phyloP scores from a whole-genome alignment of 2,797 vertebrate species.

The Sphaeramia orbicularis region DNA sequence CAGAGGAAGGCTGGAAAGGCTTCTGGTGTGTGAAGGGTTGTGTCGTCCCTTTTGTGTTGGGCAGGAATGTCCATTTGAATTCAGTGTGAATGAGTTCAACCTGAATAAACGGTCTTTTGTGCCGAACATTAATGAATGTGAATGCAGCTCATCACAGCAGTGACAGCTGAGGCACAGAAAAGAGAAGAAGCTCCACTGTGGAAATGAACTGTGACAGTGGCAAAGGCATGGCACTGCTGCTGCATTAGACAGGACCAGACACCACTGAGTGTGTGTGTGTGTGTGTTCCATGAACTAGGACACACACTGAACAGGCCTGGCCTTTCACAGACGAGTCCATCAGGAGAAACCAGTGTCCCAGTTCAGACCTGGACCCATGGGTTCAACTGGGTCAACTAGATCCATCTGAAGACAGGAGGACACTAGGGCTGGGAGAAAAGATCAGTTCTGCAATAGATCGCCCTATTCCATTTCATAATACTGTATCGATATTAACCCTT shows the following conservation, averaged over 20 bases:
- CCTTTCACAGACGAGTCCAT: slow-evolving; percentile 70
- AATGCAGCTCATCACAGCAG: slow-evolving; percentile 33
- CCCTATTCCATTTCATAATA: too few relatives aligned
- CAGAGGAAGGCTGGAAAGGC: too few relatives aligned
- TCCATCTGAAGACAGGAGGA: background rate
- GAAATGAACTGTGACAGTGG: slow-evolving; percentile 59
- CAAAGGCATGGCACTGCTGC: slow-evolving; percentile 43
- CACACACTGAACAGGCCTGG: slow-evolving; percentile 67
- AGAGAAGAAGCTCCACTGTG: slow-evolving; percentile 60
- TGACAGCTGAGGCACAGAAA: slow-evolving; percentile 40
- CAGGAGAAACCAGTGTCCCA: slow-evolving; percentile 66
- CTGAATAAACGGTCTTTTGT: slow-evolving; percentile 26
- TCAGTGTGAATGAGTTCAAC: background rate
- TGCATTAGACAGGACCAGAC: slow-evolving; percentile 72
- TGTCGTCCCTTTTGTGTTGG: background rate
- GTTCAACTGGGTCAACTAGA: slow-evolving; percentile 31
- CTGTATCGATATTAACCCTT: too few relatives aligned
- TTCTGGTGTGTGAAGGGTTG: too few relatives aligned
- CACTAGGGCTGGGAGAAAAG: too few relatives aligned
- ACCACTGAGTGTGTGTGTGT: slow-evolving; percentile 44
- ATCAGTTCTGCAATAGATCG: too few relatives aligned
- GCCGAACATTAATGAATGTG: slow-evolving; percentile 12
- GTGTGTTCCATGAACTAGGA: slow-evolving; percentile 59
- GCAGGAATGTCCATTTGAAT: background rate
- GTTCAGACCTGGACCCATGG: slow-evolving; percentile 64